Conservation (phyloP, 2,888 invertebrate species). For the Epiblema foenella region DNA sequence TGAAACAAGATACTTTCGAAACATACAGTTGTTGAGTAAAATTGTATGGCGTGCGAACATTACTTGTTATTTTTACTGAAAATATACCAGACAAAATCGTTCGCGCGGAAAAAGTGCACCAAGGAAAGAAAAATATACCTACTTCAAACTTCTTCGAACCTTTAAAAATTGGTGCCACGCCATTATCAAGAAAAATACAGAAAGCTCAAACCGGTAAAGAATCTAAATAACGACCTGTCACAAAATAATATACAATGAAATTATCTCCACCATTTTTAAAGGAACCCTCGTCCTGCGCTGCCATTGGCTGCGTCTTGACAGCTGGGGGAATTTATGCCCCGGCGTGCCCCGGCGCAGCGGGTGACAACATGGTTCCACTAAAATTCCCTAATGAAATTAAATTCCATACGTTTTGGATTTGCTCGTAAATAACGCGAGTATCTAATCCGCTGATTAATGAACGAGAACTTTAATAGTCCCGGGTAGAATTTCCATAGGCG, state of each 20-base stretch:
- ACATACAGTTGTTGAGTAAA: no score
- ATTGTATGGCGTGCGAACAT: no score
- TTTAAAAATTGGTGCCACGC: constrained; percentile 53
- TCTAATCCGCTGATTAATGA: constrained; percentile 84
- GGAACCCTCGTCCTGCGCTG: constrained; percentile 64
- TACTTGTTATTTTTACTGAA: no score
- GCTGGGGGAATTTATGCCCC: constrained; percentile 79
- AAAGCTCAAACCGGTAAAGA: constrained; percentile 77
- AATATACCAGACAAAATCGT: no score
- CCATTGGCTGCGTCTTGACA: constrained; percentile 79
- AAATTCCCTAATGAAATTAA: constrained; percentile 84
- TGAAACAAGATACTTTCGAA: no score
- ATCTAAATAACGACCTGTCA: constrained; percentile 84
- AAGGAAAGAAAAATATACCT: background rate
- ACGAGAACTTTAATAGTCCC: constrained; percentile 64
- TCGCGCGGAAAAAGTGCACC: no score
- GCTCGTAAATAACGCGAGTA: constrained; percentile 81
- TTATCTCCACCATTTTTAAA: constrained; percentile 84
- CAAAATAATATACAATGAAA: constrained; percentile 84
- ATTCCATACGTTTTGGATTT: constrained; percentile 82
- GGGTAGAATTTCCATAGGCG: constrained; percentile 27
- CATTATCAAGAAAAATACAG: constrained; percentile 70
- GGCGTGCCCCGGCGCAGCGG: constrained; percentile 77
- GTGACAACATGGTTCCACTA: constrained; percentile 81
- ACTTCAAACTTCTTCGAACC: constrained; percentile 48